Evolutionary conservation across 2,888 invertebrate genomes (phyloP).

Genomic region (Synergus gifuensis): DNA sequence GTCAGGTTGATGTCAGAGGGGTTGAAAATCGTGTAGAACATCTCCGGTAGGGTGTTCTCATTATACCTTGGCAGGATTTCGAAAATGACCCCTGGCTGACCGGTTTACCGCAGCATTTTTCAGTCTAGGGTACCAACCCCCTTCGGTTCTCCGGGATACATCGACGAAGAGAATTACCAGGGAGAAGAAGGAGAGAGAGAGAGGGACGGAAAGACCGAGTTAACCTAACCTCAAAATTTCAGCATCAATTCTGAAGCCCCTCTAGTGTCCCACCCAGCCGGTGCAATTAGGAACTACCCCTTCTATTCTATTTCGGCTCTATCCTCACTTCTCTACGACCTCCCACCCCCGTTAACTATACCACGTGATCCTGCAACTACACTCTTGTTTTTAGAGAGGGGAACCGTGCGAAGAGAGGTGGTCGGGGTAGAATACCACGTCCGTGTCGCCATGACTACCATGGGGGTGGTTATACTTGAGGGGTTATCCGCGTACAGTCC

Average conservation of each 20-base stretch:
- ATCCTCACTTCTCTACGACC: conserved; percentile 69
- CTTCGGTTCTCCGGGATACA: conserved; percentile 64
- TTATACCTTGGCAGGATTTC: conserved; percentile 68
- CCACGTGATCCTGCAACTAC: conserved; percentile 75
- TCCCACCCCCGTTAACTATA: conserved; percentile 61
- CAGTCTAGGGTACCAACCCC: conserved; percentile 70
- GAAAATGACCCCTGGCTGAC: conserved; percentile 68
- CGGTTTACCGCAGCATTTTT: conserved; percentile 75
- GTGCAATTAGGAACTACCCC: conserved; percentile 76
- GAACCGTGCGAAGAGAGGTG: conserved; percentile 49
- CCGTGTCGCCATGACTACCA: conserved; percentile 73
- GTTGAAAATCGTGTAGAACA: conserved; percentile 44
- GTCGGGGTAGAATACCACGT: conserved; percentile 61
- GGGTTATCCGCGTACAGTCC: conserved; percentile 74
- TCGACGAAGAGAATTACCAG: conserved; percentile 60
- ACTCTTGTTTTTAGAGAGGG: conserved; percentile 73
- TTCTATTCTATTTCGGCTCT: conserved; percentile 70
- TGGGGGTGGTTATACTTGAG: conserved; percentile 74
- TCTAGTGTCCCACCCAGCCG: conserved; percentile 71
- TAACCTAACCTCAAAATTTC: conserved; percentile 75
- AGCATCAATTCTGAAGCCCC: conserved; percentile 75
- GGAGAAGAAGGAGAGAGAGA: conserved; percentile 47
- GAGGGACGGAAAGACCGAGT: conserved; percentile 62
- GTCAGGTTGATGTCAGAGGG: background rate
- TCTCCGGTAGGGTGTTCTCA: conserved; percentile 58